Evolutionary conservation across 2,113 vertebrate species (phyloP).

Genomic region (Megaptera novaeangliae): DNA sequence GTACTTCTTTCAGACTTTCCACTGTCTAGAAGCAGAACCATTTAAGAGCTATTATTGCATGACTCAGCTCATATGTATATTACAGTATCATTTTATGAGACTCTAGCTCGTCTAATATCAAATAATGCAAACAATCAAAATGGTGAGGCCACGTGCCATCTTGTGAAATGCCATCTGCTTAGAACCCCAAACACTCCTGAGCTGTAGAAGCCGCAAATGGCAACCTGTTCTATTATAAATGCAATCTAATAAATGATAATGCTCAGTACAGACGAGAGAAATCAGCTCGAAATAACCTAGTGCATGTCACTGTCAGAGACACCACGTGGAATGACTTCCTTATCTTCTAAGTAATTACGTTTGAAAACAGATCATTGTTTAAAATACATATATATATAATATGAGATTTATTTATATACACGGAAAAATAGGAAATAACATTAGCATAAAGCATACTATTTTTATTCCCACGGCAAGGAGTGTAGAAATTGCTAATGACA

Average conservation of each 20-base stretch:
- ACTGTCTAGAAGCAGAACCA: slow-evolving; percentile 64
- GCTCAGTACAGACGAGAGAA: not conserved
- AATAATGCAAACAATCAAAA: not conserved
- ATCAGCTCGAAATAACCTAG: not conserved
- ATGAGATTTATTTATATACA: not conserved
- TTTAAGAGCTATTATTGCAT: not conserved
- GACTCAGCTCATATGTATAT: not conserved
- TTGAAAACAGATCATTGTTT: not conserved
- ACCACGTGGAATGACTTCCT: not conserved
- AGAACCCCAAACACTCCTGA: not conserved
- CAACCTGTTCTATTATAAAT: not conserved
- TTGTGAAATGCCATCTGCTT: not conserved
- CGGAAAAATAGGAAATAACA: not conserved
- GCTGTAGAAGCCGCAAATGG: not conserved
- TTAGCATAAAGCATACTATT: not conserved
- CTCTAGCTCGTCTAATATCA: not conserved
- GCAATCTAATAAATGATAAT: not conserved
- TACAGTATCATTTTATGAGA: not conserved
- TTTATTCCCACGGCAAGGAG: not conserved
- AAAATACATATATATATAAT: not conserved
- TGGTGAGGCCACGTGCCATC: not conserved
- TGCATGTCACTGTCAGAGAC: not conserved
- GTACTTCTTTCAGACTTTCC: slow-evolving; percentile 60
- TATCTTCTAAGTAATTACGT: not conserved
- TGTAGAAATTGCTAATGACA: not conserved